phyloP scores from a whole-genome alignment of 2,888 invertebrate species.

The Carabus problematicus region DNA sequence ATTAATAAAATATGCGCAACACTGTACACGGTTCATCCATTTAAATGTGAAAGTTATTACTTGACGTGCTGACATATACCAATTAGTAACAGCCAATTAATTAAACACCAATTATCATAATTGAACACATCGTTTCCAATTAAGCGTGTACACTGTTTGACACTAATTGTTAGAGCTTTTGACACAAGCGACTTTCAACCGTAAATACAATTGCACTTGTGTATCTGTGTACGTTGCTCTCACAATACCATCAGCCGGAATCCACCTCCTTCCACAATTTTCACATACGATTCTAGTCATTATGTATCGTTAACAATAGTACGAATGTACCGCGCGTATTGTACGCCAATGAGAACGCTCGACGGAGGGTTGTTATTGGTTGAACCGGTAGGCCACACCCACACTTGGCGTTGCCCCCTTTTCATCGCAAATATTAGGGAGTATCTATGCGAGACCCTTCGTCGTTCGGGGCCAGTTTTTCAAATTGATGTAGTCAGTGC shows the following conservation, averaged over 20 bases:
- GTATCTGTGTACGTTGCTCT: slow-evolving; percentile 38
- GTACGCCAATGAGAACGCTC: slow-evolving; percentile 69
- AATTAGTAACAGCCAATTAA: slow-evolving; percentile 57
- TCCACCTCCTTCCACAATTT: slow-evolving; percentile 39
- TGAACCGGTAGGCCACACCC: slow-evolving; percentile 63
- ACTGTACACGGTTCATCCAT: not conserved
- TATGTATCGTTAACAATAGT: slow-evolving; percentile 46
- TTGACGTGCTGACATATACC: slow-evolving; percentile 31
- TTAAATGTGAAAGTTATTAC: slow-evolving; percentile 29
- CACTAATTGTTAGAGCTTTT: slow-evolving; percentile 52
- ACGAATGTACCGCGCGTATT: slow-evolving; percentile 57
- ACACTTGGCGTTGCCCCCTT: slow-evolving; percentile 53
- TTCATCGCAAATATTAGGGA: slow-evolving; percentile 58
- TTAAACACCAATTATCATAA: slow-evolving; percentile 59
- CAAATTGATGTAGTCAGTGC: slow-evolving; percentile 59
- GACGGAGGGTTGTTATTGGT: slow-evolving; percentile 70
- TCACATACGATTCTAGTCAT: slow-evolving; percentile 43
- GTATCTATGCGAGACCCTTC: slow-evolving; percentile 56
- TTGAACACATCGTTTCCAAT: slow-evolving; percentile 61
- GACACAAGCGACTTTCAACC: slow-evolving; percentile 44
- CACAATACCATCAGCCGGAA: slow-evolving; percentile 37
- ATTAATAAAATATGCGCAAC: slow-evolving; percentile 1
- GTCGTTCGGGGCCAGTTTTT: slow-evolving; percentile 54
- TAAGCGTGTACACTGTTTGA: slow-evolving; percentile 59
- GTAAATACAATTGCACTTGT: slow-evolving; percentile 45